These are phyloP conservation scores for Porites cylindrica DNA, from an alignment of 92 coral and sea anemone species.

Conservation along the genomic window DNA sequence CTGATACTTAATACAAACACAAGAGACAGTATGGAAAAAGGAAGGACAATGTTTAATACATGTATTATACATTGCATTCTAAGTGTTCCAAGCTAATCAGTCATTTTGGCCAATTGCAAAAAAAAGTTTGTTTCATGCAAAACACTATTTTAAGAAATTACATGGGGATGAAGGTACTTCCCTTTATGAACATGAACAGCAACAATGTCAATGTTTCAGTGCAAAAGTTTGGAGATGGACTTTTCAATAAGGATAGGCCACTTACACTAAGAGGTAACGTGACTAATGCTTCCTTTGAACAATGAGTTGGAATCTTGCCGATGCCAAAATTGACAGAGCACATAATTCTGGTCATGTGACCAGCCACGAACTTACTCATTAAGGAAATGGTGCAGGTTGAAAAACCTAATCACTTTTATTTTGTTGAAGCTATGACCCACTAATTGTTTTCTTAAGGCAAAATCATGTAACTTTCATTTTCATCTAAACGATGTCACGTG, in stretches of 20 bases:
- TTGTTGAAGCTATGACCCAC: too few species aligned
- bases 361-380: too few species aligned
- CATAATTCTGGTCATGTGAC: too few species aligned
- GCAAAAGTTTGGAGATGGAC: constrained; percentile 6
- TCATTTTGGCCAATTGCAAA: constrained; percentile 25
- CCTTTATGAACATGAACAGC: constrained; percentile 24
- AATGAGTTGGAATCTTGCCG: too few species aligned
- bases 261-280: too few species aligned
- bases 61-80: neutral
- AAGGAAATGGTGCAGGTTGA: too few species aligned
- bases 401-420: too few species aligned
- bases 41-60: constrained; percentile 19
- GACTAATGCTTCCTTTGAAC: too few species aligned
- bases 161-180: constrained; percentile 28
- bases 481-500: too few species aligned
- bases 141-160: constrained; percentile 9
- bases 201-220: neutral
- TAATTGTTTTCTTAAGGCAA: too few species aligned
- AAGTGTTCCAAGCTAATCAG: constrained; percentile 19
- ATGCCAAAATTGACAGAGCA: too few species aligned
- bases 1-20: neutral
- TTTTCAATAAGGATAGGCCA: neutral
- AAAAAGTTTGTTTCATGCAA: constrained; percentile 20
- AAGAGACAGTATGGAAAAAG: neutral
- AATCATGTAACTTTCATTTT: too few species aligned